Evolutionary conservation across 2,797 vertebrate genomes (phyloP), one percentile per base, ranked within the genome.

Genomic region (Chelmon rostratus): DNA sequence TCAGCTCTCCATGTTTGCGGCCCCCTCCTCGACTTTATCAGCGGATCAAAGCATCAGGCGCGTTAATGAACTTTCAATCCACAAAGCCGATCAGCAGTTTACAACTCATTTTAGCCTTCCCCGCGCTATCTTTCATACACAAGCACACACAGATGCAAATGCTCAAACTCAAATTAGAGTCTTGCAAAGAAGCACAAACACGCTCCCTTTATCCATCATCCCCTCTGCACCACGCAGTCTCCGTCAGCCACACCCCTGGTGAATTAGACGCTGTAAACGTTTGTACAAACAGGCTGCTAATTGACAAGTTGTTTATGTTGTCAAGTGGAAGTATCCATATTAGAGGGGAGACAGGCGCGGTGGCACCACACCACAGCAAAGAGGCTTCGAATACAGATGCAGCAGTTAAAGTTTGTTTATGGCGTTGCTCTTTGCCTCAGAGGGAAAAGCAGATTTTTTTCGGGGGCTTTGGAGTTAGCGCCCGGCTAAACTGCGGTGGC

Each of bases 51-150:
- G 81, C 77, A 0, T 64, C 74, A 68, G 81, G 82, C 61, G 15
- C 68, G 79, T 79, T 94, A 94, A 94, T 94, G 86, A 93, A 90
- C 85, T 84, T 88, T 66, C 79, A 90, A 88, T 79, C 86, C 86
- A 35, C 78, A 86, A 91, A 91, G 81, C 83, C 31, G 63, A 90
- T 91, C 83, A 82, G 75, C 71, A 65, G 74, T 74, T 76, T 75
- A 73, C 28, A 15, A 74, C 76, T 82, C 19, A 68, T 78, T 89
- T 85, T 67, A 76, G 66, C 68, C 42, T 23, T 37, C 15, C 18
- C 40, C 8, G 16, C 6, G 37, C 2, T 42, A 21, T 65, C 66
- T 73, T 33, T 65, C 46, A 16, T 75, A 68, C 61, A 16, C 47
- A 57, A 5, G 67, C 62, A 75, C 16, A 28, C 35, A 53, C 21